These are phyloP conservation scores for Triplophysa rosa DNA, from an alignment of 2,113 vertebrate genomes.

Conservation along the genomic window DNA sequence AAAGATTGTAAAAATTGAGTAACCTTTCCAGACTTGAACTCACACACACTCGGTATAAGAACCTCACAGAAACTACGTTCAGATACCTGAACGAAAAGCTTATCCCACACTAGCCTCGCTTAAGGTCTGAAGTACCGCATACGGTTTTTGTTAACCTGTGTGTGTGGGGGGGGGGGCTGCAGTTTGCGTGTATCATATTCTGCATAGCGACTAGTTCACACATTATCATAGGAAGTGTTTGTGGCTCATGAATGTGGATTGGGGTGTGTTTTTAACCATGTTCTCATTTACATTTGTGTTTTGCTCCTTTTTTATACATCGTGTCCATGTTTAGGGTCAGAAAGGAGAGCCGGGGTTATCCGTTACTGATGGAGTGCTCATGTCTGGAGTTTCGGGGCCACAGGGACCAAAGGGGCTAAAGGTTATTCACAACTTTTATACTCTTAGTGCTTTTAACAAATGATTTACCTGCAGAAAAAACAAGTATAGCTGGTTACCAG, in stretches of 20 bases:
- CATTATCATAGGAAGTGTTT: not conserved
- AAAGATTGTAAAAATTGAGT: constrained; percentile 33
- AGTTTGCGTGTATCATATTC: not conserved
- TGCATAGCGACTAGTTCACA: not conserved
- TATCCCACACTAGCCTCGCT: constrained; percentile 37
- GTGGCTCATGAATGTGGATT: not conserved
- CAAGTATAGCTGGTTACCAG: too few species aligned
- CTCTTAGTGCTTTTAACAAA: not conserved
- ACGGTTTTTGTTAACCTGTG: constrained; percentile 48
- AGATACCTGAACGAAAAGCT: constrained; percentile 40
- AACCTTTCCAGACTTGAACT: constrained; percentile 46
- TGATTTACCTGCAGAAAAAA: not conserved
- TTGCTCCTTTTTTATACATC: constrained; percentile 33
- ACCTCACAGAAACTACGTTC: not conserved
- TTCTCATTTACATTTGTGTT: constrained; percentile 18
- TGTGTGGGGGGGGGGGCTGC: constrained; percentile 4
- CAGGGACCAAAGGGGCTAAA: constrained; percentile 79
- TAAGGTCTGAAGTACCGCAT: constrained; percentile 24
- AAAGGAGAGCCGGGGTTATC: constrained; percentile 84
- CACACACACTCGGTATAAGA: not conserved
- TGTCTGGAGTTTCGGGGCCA: constrained; percentile 66
- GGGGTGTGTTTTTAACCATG: constrained; percentile 9
- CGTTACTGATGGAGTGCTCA: constrained; percentile 71
- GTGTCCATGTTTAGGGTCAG: constrained; percentile 77
- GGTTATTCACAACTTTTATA: constrained; percentile 54